Conservation (phyloP, 2,888 invertebrate species). For the Pristionchus exspectatus region DNA sequence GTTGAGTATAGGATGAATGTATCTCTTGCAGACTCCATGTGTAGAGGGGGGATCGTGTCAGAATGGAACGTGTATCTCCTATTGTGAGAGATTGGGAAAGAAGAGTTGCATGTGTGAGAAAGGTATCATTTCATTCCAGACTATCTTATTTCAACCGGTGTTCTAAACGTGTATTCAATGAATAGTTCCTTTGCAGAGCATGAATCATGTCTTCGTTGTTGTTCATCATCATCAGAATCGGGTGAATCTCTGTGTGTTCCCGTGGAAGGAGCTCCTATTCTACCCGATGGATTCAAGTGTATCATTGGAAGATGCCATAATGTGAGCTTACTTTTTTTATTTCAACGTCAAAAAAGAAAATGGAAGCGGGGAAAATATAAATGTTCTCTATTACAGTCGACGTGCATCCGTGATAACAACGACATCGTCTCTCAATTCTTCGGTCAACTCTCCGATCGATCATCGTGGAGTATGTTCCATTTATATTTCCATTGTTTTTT, state of each 20-base stretch:
- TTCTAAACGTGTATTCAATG: too few species aligned
- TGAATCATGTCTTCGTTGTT: slow-evolving; percentile 94
- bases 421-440: slow-evolving; percentile 48
- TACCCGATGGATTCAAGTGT: slow-evolving; percentile 95
- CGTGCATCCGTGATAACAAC: slow-evolving; percentile 37
- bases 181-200: slow-evolving; percentile 84
- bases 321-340: slow-evolving; percentile 55
- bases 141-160: not conserved
- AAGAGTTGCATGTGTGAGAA: slow-evolving; percentile 97
- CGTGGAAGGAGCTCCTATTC: slow-evolving; percentile 81
- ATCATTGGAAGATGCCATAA: slow-evolving; percentile 92
- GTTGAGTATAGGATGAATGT: not conserved
- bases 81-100: slow-evolving; percentile 89
- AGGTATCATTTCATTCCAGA: slow-evolving; percentile 81
- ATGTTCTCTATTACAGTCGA: slow-evolving; percentile 9
- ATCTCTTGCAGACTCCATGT: slow-evolving; percentile 90
- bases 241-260: slow-evolving; percentile 54
- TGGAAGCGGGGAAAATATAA: not conserved
- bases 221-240: slow-evolving; percentile 79
- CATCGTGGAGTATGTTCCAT: slow-evolving; percentile 26
- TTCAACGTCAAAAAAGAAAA: not conserved
- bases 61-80: slow-evolving; percentile 93
- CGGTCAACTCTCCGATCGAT: slow-evolving; percentile 39
- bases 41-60: slow-evolving; percentile 91
- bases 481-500: not conserved